Evolutionary conservation across 2,888 invertebrate species (phyloP).

Genomic region (Antheraea yamamai): DNA sequence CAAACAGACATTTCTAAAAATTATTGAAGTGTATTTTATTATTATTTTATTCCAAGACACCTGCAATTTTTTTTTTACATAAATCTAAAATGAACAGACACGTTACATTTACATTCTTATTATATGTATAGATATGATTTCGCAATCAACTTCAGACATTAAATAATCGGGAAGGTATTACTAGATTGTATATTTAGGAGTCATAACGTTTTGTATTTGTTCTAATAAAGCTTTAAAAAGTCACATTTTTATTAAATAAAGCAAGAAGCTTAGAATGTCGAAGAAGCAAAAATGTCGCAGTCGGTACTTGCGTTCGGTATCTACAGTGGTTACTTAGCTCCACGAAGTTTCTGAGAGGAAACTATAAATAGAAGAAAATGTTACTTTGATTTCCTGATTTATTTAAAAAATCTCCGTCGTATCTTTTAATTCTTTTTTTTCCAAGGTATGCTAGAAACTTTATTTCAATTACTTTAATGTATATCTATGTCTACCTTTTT

Average conservation of each 20-base stretch:
- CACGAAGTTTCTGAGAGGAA: conserved; percentile 48
- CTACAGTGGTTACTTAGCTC: conserved; percentile 44
- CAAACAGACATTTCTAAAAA: no score
- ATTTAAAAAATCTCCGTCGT: conserved; percentile 41
- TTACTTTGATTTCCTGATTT: conserved; percentile 56
- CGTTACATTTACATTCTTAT: no score
- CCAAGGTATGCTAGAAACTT: neutral
- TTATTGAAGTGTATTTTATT: no score
- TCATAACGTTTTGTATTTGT: neutral
- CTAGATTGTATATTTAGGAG: neutral
- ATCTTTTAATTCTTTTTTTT: conserved; percentile 17
- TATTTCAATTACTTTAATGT: neutral
- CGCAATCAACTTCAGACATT: neutral
- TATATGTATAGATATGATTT: conserved; percentile 11
- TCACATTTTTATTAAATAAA: conserved; percentile 61
- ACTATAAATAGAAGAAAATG: conserved; percentile 51
- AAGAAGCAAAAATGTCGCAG: conserved; percentile 44
- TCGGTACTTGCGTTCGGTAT: conserved; percentile 41
- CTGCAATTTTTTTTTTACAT: no score
- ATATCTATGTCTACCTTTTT: no score
- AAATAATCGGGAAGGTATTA: neutral
- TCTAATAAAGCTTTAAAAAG: neutral
- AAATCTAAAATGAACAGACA: no score
- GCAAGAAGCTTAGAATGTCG: conserved; percentile 54
- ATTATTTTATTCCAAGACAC: no score